Base-by-base conservation (phyloP, 2,888 invertebrate species). In the Eupsilia transversa region DNA sequence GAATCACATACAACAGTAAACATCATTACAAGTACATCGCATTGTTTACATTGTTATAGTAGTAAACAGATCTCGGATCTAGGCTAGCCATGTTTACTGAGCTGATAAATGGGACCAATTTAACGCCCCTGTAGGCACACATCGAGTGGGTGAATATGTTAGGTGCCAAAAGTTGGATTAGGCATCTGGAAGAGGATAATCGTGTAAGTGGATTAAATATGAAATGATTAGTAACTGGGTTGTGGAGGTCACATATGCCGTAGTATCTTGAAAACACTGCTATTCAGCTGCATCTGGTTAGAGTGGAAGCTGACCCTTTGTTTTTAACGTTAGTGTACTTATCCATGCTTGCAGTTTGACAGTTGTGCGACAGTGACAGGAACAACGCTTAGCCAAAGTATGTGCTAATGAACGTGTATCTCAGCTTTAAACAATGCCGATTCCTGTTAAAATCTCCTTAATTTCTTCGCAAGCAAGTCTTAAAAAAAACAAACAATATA, bases 71-170 rank as follows among this genome's bases (percentile, higher is more conserved):
- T 83, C 77, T 75, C 71, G 60, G 63, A 89, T 86, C 77, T 89
- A 80, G 88, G 89, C 87, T 85, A 86, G 82, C 70, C 75, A 77
- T 86, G 90, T 86, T 82, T 86, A 89, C 75, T 90, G 89, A 74
- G 74, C 76, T 87, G 90, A 71, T 72, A 85, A 90, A 90, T 88
- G 70, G 78, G 80, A 77, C 56, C 83, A 83, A 85, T 88, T 90
- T 87, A 77, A 74, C 91, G 86, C 82, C 85, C 84, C 87, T 85
- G 61, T 85, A n/a, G 10, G n/a, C 35, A 79, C 59, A 70, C 78
- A 77, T 41, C 70, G 83, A 72, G 57, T 69, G 54, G 68, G 54
- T 69, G 69, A 81, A 56, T 56, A 35, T 56, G 61, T 46, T 74
- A 61, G 56, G 65, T 72, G 84, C 72, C 71, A 82, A 85, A 82